Evolutionary conservation across 2,113 vertebrate species (phyloP).

Genomic region (Catagonus wagneri): DNA sequence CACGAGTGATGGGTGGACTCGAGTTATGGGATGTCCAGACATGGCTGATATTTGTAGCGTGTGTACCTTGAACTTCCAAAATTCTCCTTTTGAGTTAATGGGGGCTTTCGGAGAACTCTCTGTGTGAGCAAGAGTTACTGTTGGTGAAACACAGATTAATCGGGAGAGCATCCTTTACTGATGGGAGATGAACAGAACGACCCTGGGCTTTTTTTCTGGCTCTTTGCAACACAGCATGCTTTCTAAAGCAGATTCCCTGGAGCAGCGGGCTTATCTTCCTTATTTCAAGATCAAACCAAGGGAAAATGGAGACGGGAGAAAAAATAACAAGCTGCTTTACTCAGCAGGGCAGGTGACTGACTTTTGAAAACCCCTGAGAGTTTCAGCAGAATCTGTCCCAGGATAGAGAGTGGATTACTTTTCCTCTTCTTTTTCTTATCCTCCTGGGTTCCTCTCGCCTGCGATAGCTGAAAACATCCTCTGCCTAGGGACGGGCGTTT

Average conservation of each 20-base stretch:
- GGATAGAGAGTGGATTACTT: not conserved
- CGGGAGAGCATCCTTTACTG: not conserved
- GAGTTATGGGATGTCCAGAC: not conserved
- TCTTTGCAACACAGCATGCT: not conserved
- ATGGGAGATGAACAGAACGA: too few species aligned
- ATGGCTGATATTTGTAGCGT: not conserved
- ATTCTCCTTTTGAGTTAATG: not conserved
- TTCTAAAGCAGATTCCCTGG: not conserved
- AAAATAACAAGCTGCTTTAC: not conserved
- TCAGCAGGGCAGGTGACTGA: not conserved
- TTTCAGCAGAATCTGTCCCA: not conserved
- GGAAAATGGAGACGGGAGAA: not conserved
- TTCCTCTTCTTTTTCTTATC: not conserved
- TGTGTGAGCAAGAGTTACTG: not conserved
- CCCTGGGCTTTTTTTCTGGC: not conserved
- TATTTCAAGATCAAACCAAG: not conserved
- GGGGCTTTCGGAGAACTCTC: not conserved
- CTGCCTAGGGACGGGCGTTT: not conserved
- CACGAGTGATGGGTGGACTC: not conserved
- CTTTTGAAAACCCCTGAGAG: not conserved
- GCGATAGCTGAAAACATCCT: not conserved
- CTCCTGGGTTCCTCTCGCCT: not conserved
- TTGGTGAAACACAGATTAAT: not conserved
- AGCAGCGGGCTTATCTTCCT: not conserved
- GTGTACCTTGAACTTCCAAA: not conserved